These are phyloP conservation scores for Platygyra sinensis DNA, from an alignment of 64 coral and sea anemone species.

Conservation along the genomic window DNA sequence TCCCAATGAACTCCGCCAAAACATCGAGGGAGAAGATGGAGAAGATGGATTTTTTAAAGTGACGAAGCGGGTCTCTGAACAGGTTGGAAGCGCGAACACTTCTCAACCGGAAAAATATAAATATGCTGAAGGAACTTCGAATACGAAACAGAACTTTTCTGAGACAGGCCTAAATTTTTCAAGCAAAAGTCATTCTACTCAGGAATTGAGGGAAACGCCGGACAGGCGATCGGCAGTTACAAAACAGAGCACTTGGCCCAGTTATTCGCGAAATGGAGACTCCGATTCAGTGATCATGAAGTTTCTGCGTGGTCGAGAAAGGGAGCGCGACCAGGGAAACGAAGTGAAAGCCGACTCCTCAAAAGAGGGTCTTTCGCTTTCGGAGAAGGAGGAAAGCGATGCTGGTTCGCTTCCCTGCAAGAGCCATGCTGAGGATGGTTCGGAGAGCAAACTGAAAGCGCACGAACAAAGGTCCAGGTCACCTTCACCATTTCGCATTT, in stretches of 20 bases:
- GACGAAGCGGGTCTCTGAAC: slow-evolving; percentile 6
- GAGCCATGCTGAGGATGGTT: slow-evolving; percentile 37
- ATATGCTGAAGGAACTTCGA: background rate
- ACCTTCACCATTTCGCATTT: slow-evolving; percentile 80
- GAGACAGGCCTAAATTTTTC: background rate
- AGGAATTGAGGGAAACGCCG: slow-evolving; percentile 16
- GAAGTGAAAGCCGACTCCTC: slow-evolving; percentile 26
- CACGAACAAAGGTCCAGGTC: slow-evolving; percentile 49
- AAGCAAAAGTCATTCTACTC: slow-evolving; percentile 43
- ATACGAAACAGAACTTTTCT: background rate
- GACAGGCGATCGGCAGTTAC: slow-evolving; percentile 31
- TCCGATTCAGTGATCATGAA: slow-evolving; percentile 54
- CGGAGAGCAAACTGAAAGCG: slow-evolving; percentile 13
- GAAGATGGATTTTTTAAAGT: background rate
- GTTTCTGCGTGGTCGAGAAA: slow-evolving; percentile 55
- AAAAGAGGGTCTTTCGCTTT: slow-evolving; percentile 34
- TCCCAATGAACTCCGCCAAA: background rate
- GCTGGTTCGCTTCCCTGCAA: slow-evolving; percentile 77
- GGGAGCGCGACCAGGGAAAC: slow-evolving; percentile 29
- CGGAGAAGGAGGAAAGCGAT: slow-evolving; percentile 63
- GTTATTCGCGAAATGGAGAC: slow-evolving; percentile 38
- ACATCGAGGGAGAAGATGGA: background rate
- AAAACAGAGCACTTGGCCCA: slow-evolving; percentile 81
- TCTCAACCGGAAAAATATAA: slow-evolving; percentile 49
- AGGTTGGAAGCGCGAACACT: background rate